These are phyloP conservation scores for Papilio machaon DNA, from an alignment of 1,140 invertebrate genomes.

Conservation along the genomic window DNA sequence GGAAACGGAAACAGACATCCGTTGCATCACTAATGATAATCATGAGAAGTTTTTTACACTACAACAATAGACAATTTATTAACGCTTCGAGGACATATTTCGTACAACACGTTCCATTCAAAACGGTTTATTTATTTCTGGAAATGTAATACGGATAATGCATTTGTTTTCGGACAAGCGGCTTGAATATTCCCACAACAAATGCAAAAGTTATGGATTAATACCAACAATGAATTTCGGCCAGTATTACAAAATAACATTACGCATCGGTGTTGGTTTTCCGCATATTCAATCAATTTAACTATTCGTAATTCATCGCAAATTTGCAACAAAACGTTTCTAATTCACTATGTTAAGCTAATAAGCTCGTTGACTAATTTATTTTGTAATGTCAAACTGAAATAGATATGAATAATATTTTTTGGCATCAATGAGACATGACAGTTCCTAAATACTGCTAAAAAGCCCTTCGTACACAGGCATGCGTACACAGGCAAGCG, in stretches of 20 bases:
- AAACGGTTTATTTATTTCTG: slow-evolving; percentile 6
- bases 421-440: no score
- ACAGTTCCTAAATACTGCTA: no score
- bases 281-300: slow-evolving; percentile 28
- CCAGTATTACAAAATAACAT: slow-evolving; percentile 31
- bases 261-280: slow-evolving; percentile 17
- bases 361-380: neutral
- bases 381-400: no score
- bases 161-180: slow-evolving; percentile 24
- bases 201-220: slow-evolving; percentile 27
- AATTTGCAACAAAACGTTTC: neutral
- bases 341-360: neutral
- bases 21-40: no score
- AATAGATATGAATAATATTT: no score
- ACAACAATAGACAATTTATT: neutral
- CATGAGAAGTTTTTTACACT: neutral
- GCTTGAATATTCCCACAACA: slow-evolving; percentile 21
- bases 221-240: slow-evolving; percentile 31
- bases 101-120: slow-evolving; percentile 2
- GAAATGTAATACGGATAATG: slow-evolving; percentile 29
- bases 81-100: neutral
- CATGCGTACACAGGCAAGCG: no score
- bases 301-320: slow-evolving; percentile 11
- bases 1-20: no score
- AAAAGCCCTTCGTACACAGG: no score